Base-by-base conservation (phyloP, 1,140 invertebrate genomes). In the Platorchestia sp. region DNA sequence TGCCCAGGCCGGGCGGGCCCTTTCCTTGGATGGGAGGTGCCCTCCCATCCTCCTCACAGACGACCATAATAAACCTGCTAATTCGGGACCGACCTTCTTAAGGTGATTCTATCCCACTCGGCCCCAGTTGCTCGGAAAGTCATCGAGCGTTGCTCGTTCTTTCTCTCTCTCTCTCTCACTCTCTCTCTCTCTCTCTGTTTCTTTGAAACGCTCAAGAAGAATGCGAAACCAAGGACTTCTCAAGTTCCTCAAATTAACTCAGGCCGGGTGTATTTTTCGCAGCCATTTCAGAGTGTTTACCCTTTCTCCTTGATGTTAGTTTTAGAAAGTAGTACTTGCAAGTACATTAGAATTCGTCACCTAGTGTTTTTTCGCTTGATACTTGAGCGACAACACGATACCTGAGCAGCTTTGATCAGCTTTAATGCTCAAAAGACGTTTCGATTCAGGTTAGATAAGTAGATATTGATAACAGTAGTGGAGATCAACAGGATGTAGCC, bases 1-100 rank as follows among this genome's bases (percentile, higher is more conserved):
- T 3, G 43, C 41, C 1, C 41, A 22, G 87, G 87, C 14, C 14
- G 14, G 27, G 27, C 87, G n/a, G 87, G 43, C 87, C 43, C 27
- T 44, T 44, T 41, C 87, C 36, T 89, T 22, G 87, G 6, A 5
- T 5, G 41, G 43, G n/a, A n/a, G n/a, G 43, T 44, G 87, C 87
- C 41, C 43, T 89, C 87, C 87, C 7, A 1, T 89, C 27, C 87
- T 89, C 87, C n/a, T 89, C 87, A 89, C 27, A 22, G 87, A 89
- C 14, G 59, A 89, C 87, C 87, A 89, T 89, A 89, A 89, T 89
- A 89, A 89, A 89, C 87, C 43, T 89, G 41, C 87, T 89, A 89
- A 89, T 89, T 89, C 87, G 87, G 87, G 87, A 89, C 87, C 27
- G 87, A 89, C 87, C 87, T 89, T 89, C 42, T 44, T 44, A 89